These are phyloP conservation scores for Phaonia tiefii DNA, from an alignment of 2,888 invertebrate genomes.

Conservation along the genomic window DNA sequence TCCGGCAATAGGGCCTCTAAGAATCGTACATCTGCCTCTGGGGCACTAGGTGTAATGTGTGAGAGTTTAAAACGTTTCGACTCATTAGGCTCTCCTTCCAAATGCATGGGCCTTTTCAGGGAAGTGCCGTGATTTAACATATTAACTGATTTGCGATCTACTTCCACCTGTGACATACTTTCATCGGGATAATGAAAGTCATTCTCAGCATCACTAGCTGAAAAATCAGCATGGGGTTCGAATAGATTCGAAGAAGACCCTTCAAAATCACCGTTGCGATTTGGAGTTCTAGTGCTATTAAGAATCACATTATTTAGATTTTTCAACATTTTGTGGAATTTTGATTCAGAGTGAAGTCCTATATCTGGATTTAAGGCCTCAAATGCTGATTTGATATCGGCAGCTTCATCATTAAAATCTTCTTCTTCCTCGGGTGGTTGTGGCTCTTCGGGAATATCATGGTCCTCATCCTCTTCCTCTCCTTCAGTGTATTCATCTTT, in stretches of 20 bases:
- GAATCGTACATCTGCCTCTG: slow-evolving; percentile 68
- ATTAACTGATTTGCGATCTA: slow-evolving; percentile 25
- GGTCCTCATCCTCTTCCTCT: slow-evolving; percentile 49
- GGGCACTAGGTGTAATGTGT: background rate
- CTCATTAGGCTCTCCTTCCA: slow-evolving; percentile 51
- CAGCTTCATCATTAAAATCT: slow-evolving; percentile 47
- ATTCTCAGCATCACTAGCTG: slow-evolving; percentile 57
- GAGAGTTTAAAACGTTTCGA: slow-evolving; percentile 51
- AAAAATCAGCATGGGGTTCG: slow-evolving; percentile 59
- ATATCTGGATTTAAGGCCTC: slow-evolving; percentile 62
- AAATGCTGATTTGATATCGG: slow-evolving; percentile 60
- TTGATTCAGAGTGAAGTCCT: slow-evolving; percentile 48
- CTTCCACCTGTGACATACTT: background rate
- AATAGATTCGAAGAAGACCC: slow-evolving; percentile 63
- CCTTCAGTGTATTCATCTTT: slow-evolving; percentile 55
- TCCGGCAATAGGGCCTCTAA: slow-evolving; percentile 69
- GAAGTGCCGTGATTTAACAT: background rate
- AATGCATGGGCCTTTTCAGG: slow-evolving; percentile 52
- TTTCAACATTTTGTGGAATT: slow-evolving; percentile 49
- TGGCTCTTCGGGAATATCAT: slow-evolving; percentile 45
- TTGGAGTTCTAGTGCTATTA: background rate
- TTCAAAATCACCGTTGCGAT: slow-evolving; percentile 61
- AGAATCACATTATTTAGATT: slow-evolving; percentile 8
- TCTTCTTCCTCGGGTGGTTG: slow-evolving; percentile 63
- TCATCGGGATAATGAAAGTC: slow-evolving; percentile 58